These are phyloP conservation scores for Pogona vitticeps DNA, from an alignment of 2,113 vertebrate genomes.

Conservation along the genomic window DNA sequence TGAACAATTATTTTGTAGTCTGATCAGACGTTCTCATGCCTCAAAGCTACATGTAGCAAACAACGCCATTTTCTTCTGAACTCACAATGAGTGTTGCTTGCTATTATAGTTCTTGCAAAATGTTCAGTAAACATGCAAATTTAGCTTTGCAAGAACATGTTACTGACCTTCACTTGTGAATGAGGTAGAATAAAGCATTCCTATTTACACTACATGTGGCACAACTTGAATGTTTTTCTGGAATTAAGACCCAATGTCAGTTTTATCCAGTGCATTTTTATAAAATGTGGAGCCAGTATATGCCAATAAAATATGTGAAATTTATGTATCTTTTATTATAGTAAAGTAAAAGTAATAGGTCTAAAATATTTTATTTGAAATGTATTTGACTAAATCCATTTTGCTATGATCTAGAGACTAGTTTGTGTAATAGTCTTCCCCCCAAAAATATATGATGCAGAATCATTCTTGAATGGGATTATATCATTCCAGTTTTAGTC, in stretches of 20 bases:
- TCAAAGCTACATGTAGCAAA: constrained; percentile 47
- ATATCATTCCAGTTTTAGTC: background rate
- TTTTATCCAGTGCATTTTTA: constrained; percentile 22
- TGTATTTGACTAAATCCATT: background rate
- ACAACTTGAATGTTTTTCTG: constrained; percentile 19
- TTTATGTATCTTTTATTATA: background rate
- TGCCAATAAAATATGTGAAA: background rate
- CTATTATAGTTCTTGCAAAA: constrained; percentile 39
- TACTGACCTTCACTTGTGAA: constrained; percentile 52
- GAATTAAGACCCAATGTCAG: constrained; percentile 19
- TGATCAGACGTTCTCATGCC: constrained; percentile 36
- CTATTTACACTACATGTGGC: background rate
- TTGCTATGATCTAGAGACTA: background rate
- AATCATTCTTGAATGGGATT: background rate
- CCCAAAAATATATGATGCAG: background rate
- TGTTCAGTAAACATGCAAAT: constrained; percentile 2
- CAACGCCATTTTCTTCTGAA: constrained; percentile 57
- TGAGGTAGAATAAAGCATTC: constrained; percentile 30
- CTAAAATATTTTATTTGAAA: background rate
- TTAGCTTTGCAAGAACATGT: constrained; percentile 30
- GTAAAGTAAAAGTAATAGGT: background rate
- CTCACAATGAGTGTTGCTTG: constrained; percentile 35
- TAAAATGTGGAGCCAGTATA: constrained; percentile 17
- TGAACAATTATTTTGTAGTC: constrained; percentile 50
- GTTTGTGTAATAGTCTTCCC: background rate